Conservation (phyloP, 2,113 vertebrate genomes). For the Motacilla tschutschensis region DNA sequence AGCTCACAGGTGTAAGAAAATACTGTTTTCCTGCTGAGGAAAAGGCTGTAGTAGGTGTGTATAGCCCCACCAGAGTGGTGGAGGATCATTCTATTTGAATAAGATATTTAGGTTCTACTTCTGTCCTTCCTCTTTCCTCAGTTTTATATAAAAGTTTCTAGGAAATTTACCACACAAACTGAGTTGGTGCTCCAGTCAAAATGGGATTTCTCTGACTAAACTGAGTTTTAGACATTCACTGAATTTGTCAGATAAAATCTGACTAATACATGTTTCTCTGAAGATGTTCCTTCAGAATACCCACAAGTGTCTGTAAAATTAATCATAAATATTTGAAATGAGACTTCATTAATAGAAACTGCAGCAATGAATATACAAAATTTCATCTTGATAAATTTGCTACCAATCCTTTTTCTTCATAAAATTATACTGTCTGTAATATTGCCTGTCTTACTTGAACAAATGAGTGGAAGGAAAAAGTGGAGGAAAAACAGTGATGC, state of each 20-base stretch:
- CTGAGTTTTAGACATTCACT: neutral
- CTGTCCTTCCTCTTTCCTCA: neutral
- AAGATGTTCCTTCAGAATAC: neutral
- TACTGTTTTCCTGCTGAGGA: neutral
- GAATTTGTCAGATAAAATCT: conserved; percentile 5
- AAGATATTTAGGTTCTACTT: neutral
- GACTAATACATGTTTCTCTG: neutral
- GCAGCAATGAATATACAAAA: conserved; percentile 11
- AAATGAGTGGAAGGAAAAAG: neutral
- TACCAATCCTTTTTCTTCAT: conserved; percentile 9
- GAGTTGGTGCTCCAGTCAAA: neutral
- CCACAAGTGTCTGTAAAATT: neutral
- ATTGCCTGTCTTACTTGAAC: neutral
- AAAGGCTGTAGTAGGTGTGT: neutral
- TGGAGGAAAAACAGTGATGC: neutral
- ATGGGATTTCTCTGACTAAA: neutral
- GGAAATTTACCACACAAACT: neutral
- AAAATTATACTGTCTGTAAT: neutral
- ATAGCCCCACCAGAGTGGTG: neutral
- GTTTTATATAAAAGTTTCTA: neutral
- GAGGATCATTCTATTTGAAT: neutral
- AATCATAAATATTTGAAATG: conserved; percentile 31
- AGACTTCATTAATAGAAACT: conserved; percentile 23
- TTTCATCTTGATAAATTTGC: conserved; percentile 17
- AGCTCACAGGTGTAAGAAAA: neutral